Percentiles rank a stretch among this genome's conserved stretches.
These are phyloP conservation scores for Drosophila aff. DNA, from an alignment of 1,140 invertebrate genomes.

Conservation along the genomic window DNA sequence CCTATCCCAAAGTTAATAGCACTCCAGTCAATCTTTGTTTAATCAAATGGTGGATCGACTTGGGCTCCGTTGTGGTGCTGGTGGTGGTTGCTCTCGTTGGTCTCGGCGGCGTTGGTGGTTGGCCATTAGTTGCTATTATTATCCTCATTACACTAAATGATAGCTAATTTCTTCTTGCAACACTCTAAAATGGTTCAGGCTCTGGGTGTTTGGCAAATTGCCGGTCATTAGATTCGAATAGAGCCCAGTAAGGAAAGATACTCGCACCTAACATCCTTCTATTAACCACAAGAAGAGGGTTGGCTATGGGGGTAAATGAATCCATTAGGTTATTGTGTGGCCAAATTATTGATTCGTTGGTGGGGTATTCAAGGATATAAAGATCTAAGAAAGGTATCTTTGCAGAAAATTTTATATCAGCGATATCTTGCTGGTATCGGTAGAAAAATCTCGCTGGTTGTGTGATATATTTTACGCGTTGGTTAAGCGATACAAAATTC, in stretches of 20 bases:
- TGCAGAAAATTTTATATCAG: too few species aligned
- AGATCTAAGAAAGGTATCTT: too few species aligned
- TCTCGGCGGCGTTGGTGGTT: slow-evolving; percentile 4
- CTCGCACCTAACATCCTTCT: slow-evolving; percentile 9
- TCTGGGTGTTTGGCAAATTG: slow-evolving; percentile 70
- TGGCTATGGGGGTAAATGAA: slow-evolving; percentile 12
- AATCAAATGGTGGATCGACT: slow-evolving; percentile 55
- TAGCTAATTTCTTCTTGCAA: slow-evolving; percentile 78
- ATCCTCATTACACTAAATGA: slow-evolving; percentile 78
- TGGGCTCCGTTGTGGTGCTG: slow-evolving; percentile 13
- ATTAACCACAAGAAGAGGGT: slow-evolving; percentile 17
- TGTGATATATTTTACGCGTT: too few species aligned
- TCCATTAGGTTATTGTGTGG: slow-evolving; percentile 30
- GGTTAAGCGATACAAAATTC: too few species aligned
- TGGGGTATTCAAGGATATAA: neutral
- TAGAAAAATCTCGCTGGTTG: too few species aligned
- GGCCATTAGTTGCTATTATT: slow-evolving; percentile 77
- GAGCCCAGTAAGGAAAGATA: slow-evolving; percentile 8
- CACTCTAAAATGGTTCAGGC: slow-evolving; percentile 68
- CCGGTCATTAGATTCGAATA: slow-evolving; percentile 58
- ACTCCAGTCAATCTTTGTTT: slow-evolving; percentile 79
- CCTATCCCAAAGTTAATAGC: slow-evolving; percentile 57
- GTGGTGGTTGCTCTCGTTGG: slow-evolving; percentile 1
- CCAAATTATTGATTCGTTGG: slow-evolving; percentile 28
- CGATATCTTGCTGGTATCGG: too few species aligned